phyloP scores from a whole-genome alignment of 2,888 invertebrate species.

The Heliconius ismenius region DNA sequence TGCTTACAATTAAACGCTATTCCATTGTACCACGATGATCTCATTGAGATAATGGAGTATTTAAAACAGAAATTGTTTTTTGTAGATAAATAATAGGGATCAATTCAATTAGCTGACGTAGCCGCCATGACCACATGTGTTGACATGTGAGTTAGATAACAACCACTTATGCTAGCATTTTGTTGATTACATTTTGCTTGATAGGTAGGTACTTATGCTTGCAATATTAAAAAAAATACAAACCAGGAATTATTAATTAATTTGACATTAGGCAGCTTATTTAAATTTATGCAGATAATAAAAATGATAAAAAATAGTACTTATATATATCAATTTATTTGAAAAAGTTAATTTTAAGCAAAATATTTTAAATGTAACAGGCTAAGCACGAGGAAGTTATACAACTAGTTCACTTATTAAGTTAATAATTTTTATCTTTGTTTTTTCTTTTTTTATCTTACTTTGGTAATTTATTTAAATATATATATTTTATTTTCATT shows the following conservation, averaged over 20 bases:
- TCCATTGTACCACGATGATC: neutral
- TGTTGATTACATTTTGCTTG: neutral
- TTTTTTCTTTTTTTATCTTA: neutral
- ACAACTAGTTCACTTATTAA: neutral
- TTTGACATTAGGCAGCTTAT: neutral
- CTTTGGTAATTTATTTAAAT: too few species aligned
- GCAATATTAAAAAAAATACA: neutral
- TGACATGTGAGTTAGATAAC: slow-evolving; percentile 34
- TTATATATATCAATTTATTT: too few species aligned
- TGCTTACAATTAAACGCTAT: neutral
- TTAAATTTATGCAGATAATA: slow-evolving; percentile 8
- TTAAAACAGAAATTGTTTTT: neutral
- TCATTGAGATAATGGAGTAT: slow-evolving; percentile 1
- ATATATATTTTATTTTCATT: too few species aligned
- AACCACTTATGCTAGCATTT: slow-evolving; percentile 44
- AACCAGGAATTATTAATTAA: slow-evolving; percentile 36
- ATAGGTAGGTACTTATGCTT: neutral
- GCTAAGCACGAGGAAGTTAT: neutral
- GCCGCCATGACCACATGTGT: neutral
- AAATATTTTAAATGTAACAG: neutral
- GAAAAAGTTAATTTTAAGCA: neutral
- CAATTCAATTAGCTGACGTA: slow-evolving; percentile 17
- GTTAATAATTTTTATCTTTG: too few species aligned
- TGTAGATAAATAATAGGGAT: slow-evolving; percentile 6
- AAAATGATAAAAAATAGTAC: slow-evolving; percentile 1